Evolutionary conservation across 2,113 vertebrate genomes (phyloP), one percentile per base, ranked within the genome.

Genomic region (Thunnus thynnus): DNA sequence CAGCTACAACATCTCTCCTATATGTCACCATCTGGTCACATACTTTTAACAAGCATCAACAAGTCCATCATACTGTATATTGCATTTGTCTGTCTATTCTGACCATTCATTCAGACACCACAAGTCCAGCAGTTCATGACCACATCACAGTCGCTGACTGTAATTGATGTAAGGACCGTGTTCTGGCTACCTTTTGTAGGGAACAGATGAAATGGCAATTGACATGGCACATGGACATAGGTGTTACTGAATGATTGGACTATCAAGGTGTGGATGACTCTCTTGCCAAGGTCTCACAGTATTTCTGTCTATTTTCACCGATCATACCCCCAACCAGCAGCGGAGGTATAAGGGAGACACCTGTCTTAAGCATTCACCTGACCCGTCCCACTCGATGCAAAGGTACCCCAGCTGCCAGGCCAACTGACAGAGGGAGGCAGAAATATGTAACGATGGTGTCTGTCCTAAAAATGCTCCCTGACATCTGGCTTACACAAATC

Each of bases 121-220:
- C 27, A 70, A 25, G 48, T 72, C 10, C 20, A 48, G 41, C 16
- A 25, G 74, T 76, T 80, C 74, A 61, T 47, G 79, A 62, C 47
- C 56, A 56, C 79, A 86, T 93, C 92, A 92, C 56, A 85, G 54
- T 12, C 51, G 20, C 65, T 58, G 80, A 79, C 70, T 80, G 76
- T 85, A 93, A 94, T 93, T 79, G 86, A 84, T 75, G 18, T 94
- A 95, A 95, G 90, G 92, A 82, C 56, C 79, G 52, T 44, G 32
- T 62, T 86, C 48, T 11, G 54, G 57, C 57, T 81, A 73, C 27
- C 67, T 85, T 78, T 56, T 64, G 71, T 14, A 57, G 56, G 70
- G 76, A 77, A 73, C 47, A 67, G 63, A 74, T 58, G 44, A 86
- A 17, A 66, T 63, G 60, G 64, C 65, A 83, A 69, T 60, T 1